These are phyloP conservation scores for Acanthiza pusilla DNA, from an alignment of 2,797 vertebrate species.

Conservation along the genomic window DNA sequence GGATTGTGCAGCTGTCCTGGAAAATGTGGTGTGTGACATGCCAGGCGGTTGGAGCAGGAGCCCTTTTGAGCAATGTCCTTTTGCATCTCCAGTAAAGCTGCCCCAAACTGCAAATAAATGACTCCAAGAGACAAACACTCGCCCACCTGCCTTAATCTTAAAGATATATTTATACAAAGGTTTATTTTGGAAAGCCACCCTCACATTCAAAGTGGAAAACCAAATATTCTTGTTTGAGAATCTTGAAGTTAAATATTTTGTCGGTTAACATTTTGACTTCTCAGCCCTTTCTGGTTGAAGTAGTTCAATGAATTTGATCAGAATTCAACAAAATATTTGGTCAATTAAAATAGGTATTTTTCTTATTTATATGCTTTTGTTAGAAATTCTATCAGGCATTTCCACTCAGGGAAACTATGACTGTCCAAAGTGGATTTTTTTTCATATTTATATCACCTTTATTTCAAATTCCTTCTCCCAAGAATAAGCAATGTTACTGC, in stretches of 20 bases:
- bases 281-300: neutral
- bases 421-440: neutral
- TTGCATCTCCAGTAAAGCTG: neutral
- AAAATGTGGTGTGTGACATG: slow-evolving; percentile 5
- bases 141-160: neutral
- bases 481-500: neutral
- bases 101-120: neutral
- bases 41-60: neutral
- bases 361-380: neutral
- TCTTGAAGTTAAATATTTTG: neutral
- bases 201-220: neutral
- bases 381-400: neutral
- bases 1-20: slow-evolving; percentile 44
- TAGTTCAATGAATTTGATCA: neutral
- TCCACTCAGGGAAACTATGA: neutral
- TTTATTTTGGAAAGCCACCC: slow-evolving; percentile 28
- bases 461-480: neutral
- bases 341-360: neutral
- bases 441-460: neutral
- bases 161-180: neutral
- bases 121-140: neutral
- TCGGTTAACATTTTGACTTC: neutral
- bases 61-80: neutral
- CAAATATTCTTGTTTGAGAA: neutral
- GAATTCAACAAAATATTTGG: neutral